phyloP scores from a whole-genome alignment of 2,797 vertebrate species.

The Enoplosus armatus region DNA sequence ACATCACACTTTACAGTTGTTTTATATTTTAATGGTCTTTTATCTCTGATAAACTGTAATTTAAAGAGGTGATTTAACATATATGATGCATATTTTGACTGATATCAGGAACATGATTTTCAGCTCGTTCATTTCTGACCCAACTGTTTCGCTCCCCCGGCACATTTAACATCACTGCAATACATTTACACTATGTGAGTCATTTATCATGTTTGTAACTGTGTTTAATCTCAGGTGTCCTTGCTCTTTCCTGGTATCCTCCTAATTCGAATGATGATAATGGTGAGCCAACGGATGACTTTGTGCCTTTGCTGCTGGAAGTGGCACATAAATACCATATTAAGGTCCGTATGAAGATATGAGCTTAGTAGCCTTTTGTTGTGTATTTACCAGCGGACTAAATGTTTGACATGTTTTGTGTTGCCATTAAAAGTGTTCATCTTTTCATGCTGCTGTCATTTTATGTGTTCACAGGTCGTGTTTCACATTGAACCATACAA shows the following conservation, averaged over 20 bases:
- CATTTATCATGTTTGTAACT: neutral
- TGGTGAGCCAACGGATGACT: slow-evolving; percentile 89
- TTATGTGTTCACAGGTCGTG: slow-evolving; percentile 85
- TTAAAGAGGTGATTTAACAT: neutral
- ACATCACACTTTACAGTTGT: neutral
- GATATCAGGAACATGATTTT: neutral
- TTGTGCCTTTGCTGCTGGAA: slow-evolving; percentile 92
- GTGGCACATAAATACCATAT: slow-evolving; percentile 93
- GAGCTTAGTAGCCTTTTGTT: neutral
- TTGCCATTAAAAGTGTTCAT: no score
- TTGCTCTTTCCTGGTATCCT: slow-evolving; percentile 97
- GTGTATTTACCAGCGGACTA: neutral
- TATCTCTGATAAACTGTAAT: neutral
- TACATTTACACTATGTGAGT: neutral
- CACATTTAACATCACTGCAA: neutral
- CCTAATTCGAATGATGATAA: slow-evolving; percentile 91
- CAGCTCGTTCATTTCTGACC: neutral
- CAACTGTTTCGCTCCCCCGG: neutral
- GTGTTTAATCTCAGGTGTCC: slow-evolving; percentile 87
- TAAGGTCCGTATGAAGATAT: slow-evolving; percentile 86
- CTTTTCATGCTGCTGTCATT: neutral
- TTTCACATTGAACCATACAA: slow-evolving; percentile 97
- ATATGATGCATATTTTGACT: neutral
- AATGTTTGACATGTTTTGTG: neutral
- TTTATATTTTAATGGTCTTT: neutral